Evolutionary conservation across 2,797 vertebrate species (phyloP).

Genomic region (Schizopygopsis malacanthus): DNA sequence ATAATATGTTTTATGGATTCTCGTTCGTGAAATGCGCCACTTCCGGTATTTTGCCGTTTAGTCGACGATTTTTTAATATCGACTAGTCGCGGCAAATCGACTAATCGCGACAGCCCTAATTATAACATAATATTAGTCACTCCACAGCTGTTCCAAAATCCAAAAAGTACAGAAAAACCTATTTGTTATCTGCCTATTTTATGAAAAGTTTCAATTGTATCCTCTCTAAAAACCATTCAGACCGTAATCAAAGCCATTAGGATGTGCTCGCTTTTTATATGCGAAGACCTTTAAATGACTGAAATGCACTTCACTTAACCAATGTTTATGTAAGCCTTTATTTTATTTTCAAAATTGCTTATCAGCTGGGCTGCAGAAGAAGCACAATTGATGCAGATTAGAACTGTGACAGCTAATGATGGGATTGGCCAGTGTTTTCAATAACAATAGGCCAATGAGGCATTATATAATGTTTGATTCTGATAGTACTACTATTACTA

Average conservation of each 20-base stretch:
- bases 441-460: background rate
- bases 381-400: background rate
- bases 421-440: background rate
- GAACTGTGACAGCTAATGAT: background rate
- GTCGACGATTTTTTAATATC: no score
- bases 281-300: constrained; percentile 6
- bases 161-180: background rate
- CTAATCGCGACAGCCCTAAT: no score
- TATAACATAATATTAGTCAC: background rate
- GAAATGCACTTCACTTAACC: background rate
- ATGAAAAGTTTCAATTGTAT: constrained; percentile 3
- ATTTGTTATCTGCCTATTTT: background rate
- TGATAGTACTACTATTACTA: no score
- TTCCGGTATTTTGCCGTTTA: no score
- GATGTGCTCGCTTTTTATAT: background rate
- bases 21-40: no score
- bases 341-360: background rate
- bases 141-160: background rate
- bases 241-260: background rate
- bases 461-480: constrained; percentile 6
- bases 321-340: constrained; percentile 3
- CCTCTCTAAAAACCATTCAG: constrained; percentile 12
- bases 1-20: no score
- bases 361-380: background rate
- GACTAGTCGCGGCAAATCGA: no score